A percentile compares a stretch with the other conserved stretches of the same genome.
Evolutionary conservation across 2,113 vertebrate genomes (phyloP).

Genomic region (Oceanodroma tethys): DNA sequence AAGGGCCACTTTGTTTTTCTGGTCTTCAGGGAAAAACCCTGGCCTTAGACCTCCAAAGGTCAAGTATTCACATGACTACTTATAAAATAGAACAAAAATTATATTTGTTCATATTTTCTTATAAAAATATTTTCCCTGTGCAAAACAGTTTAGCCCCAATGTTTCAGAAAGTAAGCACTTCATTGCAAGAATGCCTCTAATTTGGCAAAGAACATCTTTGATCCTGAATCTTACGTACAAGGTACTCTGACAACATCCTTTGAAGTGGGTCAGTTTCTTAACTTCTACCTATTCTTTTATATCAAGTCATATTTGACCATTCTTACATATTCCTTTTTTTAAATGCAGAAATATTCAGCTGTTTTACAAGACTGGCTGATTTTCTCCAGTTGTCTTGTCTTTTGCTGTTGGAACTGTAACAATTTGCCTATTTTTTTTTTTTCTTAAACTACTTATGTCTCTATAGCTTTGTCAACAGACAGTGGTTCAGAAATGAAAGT

Average conservation of each 20-base stretch:
- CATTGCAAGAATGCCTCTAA: background rate
- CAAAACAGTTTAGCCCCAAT: background rate
- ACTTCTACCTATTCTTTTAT: background rate
- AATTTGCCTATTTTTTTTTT: background rate
- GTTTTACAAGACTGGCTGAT: background rate
- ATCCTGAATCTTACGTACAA: background rate
- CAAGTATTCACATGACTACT: background rate
- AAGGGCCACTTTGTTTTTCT: background rate
- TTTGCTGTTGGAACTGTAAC: background rate
- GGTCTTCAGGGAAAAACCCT: background rate
- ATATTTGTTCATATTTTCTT: background rate
- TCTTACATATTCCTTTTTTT: background rate
- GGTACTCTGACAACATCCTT: background rate
- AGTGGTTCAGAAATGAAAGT: background rate
- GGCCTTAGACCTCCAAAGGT: background rate
- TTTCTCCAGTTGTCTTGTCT: background rate
- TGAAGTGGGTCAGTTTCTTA: background rate
- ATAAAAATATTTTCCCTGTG: background rate
- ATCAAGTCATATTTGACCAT: background rate
- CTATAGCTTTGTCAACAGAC: background rate
- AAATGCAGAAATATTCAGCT: background rate
- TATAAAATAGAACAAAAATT: background rate
- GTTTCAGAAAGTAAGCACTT: background rate
- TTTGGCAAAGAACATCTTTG: background rate
- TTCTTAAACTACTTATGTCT: background rate